phyloP scores from a whole-genome alignment of 2,888 invertebrate genomes.

The Hirtodrosophila trivittata region DNA sequence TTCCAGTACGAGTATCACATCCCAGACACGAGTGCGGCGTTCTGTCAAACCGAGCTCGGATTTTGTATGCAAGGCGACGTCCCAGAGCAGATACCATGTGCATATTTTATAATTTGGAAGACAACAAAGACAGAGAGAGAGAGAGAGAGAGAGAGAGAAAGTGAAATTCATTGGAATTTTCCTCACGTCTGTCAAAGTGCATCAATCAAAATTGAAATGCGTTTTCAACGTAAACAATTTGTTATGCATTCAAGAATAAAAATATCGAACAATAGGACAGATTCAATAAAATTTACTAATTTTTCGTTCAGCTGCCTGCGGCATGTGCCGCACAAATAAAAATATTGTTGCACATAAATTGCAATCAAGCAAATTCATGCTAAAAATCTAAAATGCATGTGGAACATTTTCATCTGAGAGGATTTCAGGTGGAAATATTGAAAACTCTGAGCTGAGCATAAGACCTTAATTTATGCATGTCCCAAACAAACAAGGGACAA shows the following conservation, averaged over 20 bases:
- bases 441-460: too few relatives aligned
- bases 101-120: constrained; percentile 54
- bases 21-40: constrained; percentile 53
- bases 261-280: constrained; percentile 17
- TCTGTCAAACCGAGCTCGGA: constrained; percentile 53
- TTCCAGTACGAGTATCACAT: constrained; percentile 31
- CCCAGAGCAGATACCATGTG: constrained; percentile 39
- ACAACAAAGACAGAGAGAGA: constrained; percentile 14
- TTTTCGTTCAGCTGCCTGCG: constrained; percentile 5
- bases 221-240: constrained; percentile 41
- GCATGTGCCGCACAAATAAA: constrained; percentile 7
- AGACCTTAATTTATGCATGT: constrained; percentile 51
- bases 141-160: constrained; percentile 36
- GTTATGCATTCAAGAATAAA: constrained; percentile 33
- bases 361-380: constrained; percentile 47
- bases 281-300: constrained; percentile 24
- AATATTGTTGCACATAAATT: constrained; percentile 23
- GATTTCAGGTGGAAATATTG: constrained; percentile 25
- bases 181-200: constrained; percentile 69
- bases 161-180: constrained; percentile 70
- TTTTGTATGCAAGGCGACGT: constrained; percentile 62
- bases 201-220: constrained; percentile 72
- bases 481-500: constrained; percentile 31
- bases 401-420: constrained; percentile 34
- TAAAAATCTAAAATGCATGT: too few relatives aligned